These are phyloP conservation scores for Kryphioiulus occultus DNA, from an alignment of 2,888 invertebrate species.

Conservation along the genomic window DNA sequence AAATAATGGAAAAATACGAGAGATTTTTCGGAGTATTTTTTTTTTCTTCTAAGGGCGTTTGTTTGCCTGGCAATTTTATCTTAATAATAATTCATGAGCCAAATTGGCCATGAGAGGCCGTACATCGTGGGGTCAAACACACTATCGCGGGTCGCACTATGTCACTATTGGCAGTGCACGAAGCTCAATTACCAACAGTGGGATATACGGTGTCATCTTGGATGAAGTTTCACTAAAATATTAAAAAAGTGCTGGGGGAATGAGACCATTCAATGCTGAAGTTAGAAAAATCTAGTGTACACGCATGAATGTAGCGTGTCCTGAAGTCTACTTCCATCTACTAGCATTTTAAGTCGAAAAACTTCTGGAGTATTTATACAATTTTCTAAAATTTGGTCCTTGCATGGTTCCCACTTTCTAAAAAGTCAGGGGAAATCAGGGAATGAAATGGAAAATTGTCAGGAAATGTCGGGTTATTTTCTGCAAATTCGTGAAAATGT, in stretches of 20 bases:
- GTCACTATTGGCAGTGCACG: neutral
- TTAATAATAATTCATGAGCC: conserved; percentile 6
- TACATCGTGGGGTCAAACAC: neutral
- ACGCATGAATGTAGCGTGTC: no score
- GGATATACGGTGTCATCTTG: neutral
- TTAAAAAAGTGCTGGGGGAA: neutral
- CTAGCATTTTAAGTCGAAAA: no score
- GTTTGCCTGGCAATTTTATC: conserved; percentile 16
- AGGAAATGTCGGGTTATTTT: no score
- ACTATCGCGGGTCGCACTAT: neutral
- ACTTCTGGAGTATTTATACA: no score
- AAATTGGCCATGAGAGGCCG: conserved; percentile 23
- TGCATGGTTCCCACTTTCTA: no score
- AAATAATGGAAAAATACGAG: conserved; percentile 23
- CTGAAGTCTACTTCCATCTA: no score
- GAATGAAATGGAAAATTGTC: no score
- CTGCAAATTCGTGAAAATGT: no score
- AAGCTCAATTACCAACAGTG: neutral
- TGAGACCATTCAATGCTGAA: no score
- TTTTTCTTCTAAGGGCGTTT: neutral
- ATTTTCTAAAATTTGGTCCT: no score
- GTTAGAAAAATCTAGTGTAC: no score
- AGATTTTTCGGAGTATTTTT: neutral
- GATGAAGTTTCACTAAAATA: neutral
- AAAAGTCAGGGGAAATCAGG: no score